Evolutionary conservation across 1,140 invertebrate genomes (phyloP).

Genomic region (Aporrectodea caliginosa): DNA sequence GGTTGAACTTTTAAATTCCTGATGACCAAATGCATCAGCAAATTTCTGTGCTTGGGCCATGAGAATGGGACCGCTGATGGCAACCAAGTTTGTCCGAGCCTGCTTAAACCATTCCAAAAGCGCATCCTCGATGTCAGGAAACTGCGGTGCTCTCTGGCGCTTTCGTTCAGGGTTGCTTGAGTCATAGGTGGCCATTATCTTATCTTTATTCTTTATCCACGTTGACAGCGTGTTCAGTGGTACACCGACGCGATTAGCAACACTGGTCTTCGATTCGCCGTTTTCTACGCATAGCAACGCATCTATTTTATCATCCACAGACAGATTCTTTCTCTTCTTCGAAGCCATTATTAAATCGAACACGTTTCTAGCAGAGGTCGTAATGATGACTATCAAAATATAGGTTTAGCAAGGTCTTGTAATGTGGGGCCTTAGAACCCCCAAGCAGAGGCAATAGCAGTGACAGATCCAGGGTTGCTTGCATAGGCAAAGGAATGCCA

Average conservation of each 20-base stretch:
- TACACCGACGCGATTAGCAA: background rate
- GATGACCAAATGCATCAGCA: constrained; percentile 7
- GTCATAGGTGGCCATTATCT: background rate
- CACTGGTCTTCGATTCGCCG: background rate
- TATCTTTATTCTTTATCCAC: constrained; percentile 9
- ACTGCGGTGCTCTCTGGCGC: background rate
- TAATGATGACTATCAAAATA: no score
- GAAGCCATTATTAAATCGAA: no score
- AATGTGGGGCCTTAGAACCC: no score
- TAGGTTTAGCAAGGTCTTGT: no score
- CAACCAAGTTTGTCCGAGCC: background rate
- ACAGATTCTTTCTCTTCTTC: background rate
- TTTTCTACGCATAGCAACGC: background rate
- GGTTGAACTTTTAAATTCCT: background rate
- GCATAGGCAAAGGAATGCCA: no score
- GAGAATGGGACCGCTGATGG: background rate
- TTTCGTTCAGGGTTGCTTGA: background rate
- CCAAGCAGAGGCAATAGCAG: no score
- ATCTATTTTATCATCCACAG: background rate
- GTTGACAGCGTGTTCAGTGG: constrained; percentile 13
- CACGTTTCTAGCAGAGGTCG: no score
- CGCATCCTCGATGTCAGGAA: background rate
- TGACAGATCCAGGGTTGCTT: no score
- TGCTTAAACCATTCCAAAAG: background rate
- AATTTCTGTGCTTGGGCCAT: background rate